Percentiles rank a stretch among this genome's conserved stretches.
These are phyloP conservation scores for Pristis pectinata DNA, from an alignment of 2,797 vertebrate genomes.

Conservation along the genomic window DNA sequence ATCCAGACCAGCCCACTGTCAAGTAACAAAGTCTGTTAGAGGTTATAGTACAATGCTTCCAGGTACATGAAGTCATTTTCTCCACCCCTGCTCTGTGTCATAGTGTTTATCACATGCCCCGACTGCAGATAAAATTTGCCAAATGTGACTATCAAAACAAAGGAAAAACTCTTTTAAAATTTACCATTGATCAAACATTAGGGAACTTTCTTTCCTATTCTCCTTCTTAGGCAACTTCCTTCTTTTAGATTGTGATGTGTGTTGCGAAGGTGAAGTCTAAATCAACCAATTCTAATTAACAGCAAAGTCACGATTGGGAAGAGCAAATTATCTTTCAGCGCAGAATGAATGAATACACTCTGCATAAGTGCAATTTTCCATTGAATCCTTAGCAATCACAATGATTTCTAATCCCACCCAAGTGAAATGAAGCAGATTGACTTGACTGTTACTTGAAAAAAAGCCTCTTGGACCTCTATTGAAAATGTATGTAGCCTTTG, in stretches of 20 bases:
- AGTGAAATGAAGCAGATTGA: neutral
- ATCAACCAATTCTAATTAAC: neutral
- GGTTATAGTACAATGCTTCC: neutral
- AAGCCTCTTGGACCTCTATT: neutral
- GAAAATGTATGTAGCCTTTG: neutral
- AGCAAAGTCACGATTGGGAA: neutral
- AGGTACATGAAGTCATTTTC: neutral
- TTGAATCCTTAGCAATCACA: neutral
- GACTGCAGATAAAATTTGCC: neutral
- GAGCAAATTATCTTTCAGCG: neutral
- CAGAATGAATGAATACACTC: neutral
- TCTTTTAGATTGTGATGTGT: neutral
- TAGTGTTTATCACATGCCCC: neutral
- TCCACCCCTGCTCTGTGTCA: neutral
- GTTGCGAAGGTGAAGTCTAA: neutral
- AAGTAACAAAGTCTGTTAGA: neutral
- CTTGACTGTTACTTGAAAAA: neutral
- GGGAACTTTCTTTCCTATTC: neutral
- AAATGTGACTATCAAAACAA: neutral
- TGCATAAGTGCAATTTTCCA: neutral
- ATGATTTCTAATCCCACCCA: constrained; percentile 7
- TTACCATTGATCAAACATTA: neutral
- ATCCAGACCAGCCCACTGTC: neutral
- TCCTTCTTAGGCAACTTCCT: too few relatives aligned
- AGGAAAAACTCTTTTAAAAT: neutral